phyloP scores from a whole-genome alignment of 2,888 invertebrate genomes.

The Petrolisthes cinctipes region DNA sequence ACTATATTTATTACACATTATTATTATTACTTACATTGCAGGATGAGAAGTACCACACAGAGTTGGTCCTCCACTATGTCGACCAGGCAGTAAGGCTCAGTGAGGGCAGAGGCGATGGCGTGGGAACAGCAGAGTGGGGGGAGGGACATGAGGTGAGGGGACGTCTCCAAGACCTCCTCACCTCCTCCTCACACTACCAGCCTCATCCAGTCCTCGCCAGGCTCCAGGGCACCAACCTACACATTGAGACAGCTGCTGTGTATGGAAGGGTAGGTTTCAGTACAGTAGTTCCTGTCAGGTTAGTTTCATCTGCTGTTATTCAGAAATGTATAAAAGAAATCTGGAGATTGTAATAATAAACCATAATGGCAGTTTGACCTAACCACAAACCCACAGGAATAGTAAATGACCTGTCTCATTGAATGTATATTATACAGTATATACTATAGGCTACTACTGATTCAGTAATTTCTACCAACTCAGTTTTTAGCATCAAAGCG shows the following conservation, averaged over 20 bases:
- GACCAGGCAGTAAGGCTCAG: conserved; percentile 50
- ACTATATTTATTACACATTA: not conserved
- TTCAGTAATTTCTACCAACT: too few relatives aligned
- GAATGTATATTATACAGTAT: not conserved
- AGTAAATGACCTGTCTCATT: not conserved
- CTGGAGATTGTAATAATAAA: too few relatives aligned
- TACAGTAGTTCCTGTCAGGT: not conserved
- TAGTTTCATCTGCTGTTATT: not conserved
- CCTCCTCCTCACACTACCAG: conserved; percentile 53
- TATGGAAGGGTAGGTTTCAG: conserved; percentile 50
- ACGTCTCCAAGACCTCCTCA: conserved; percentile 50
- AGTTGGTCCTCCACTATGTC: conserved; percentile 60
- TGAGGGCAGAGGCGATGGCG: not conserved
- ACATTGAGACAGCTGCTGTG: conserved; percentile 56
- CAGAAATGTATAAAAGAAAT: too few relatives aligned
- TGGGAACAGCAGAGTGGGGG: conserved; percentile 6
- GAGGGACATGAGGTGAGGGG: conserved; percentile 28
- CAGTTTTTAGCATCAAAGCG: too few relatives aligned
- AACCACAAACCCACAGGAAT: not conserved
- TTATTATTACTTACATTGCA: conserved; percentile 21
- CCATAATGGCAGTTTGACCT: too few relatives aligned
- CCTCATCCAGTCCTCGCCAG: conserved; percentile 52
- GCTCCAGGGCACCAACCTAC: conserved; percentile 43
- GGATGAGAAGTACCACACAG: conserved; percentile 64
- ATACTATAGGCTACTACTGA: not conserved